Conservation (phyloP, 30 jellyfish, hydroid and myxozoan species). For the Aurelia sp. region DNA sequence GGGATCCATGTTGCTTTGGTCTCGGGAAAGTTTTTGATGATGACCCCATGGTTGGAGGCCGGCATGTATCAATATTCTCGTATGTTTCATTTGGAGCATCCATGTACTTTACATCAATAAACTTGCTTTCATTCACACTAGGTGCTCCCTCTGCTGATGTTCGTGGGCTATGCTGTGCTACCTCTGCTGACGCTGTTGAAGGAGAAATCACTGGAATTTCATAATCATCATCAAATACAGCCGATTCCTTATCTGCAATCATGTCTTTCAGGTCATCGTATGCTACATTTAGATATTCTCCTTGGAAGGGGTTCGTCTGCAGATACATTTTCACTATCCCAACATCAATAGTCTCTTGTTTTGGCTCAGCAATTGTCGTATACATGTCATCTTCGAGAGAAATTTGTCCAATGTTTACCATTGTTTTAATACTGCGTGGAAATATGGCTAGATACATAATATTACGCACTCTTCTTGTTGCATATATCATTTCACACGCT, state of each 20-base stretch:
- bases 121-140: too few species aligned
- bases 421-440: not conserved
- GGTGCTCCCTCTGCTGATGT: too few species aligned
- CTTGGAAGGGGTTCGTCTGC: not conserved
- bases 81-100: too few species aligned
- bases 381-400: not conserved
- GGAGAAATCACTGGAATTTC: too few species aligned
- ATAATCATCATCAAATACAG: not conserved
- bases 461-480: not conserved
- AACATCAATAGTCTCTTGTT: slow-evolving; percentile 3
- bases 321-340: not conserved
- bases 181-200: too few species aligned
- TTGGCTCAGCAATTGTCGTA: not conserved
- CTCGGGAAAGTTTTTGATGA: too few species aligned
- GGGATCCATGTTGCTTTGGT: too few species aligned
- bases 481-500: slow-evolving; percentile 7
- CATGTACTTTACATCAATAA: too few species aligned
- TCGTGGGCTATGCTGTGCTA: too few species aligned
- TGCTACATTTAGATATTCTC: not conserved
- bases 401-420: slow-evolving; percentile 8
- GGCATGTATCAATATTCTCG: too few species aligned
- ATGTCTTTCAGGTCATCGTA: not conserved
- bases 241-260: not conserved
- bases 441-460: not conserved
- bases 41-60: too few species aligned